Evolutionary conservation across 1,140 invertebrate genomes (phyloP), one percentile per base, ranked within the genome.

Genomic region (Sipha flava): DNA sequence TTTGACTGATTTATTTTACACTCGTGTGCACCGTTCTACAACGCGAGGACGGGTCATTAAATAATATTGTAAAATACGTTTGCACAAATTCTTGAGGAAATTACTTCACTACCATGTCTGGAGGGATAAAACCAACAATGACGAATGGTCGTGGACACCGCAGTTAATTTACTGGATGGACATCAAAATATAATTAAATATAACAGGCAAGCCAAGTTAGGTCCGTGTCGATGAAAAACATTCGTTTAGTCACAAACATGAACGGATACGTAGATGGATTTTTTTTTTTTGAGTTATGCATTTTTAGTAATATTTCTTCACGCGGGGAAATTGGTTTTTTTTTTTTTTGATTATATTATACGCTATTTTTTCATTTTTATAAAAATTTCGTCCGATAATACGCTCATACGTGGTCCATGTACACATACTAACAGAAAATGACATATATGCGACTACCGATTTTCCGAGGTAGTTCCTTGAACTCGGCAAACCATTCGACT

Each of bases 381-480:
- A 29, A 26, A 68, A 45, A 18, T 68, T 18, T 18, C 26, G n/a
- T 43, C 37, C 64, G 16, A 12, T 21, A 23, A 66, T 37, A 9
- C n/a, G 1, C 7, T 26, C n/a, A 45, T 43, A 45, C 64, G 40
- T 43, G 21, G 37, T 68, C 18, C 16, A 43, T 26, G 14, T 21
- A 43, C 21, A 12, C 18, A 26, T 43, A n/a, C n/a, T 26, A 16
- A 64, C 12, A 43, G 64, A 68, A 68, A 68, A 68, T 26, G 64
- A 45, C 64, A 37, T 37, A 66, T 29, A 18, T 12, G 40, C 62
- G 4, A 21, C 31, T 23, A 40, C 9, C 57, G 34, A 66, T 66
- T 66, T 66, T 40, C 62, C 62, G 62, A 73, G 43, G 52, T 75
- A 75, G 72, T 75, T 75, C 72, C n/a, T 54, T 75, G 72, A 75